phyloP scores from a whole-genome alignment of 2,797 vertebrate species.

The Neosilurus hyrtlii region DNA sequence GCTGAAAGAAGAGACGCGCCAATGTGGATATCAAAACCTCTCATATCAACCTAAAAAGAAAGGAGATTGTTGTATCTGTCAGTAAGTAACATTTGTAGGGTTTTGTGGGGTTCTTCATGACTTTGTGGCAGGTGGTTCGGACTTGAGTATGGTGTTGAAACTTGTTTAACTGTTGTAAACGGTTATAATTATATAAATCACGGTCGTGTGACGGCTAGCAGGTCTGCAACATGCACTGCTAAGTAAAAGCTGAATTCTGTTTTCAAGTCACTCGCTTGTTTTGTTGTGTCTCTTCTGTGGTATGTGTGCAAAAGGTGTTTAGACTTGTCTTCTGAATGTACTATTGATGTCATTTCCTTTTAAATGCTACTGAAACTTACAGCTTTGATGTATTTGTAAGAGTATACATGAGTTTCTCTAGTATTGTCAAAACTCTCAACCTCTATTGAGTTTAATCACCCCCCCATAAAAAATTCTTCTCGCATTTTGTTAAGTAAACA shows the following conservation, averaged over 20 bases:
- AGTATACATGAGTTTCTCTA: not conserved
- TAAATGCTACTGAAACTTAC: not conserved
- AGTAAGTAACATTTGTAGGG: not conserved
- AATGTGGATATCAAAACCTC: constrained; percentile 11
- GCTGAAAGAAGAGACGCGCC: not conserved
- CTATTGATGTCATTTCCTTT: constrained; percentile 2
- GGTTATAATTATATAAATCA: not conserved
- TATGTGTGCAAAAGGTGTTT: not conserved
- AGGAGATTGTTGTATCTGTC: not conserved
- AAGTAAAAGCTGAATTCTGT: not conserved
- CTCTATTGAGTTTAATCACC: not conserved
- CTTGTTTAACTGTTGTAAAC: not conserved
- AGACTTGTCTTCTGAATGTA: not conserved
- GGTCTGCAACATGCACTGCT: not conserved
- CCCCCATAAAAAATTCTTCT: not conserved
- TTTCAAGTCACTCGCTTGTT: not conserved
- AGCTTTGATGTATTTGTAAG: not conserved
- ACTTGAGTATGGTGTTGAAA: not conserved
- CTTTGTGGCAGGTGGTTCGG: not conserved
- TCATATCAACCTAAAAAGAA: not conserved
- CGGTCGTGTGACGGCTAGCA: not conserved
- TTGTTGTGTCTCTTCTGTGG: not conserved
- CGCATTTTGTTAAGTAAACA: not conserved
- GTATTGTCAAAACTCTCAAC: not conserved
- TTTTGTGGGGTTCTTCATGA: not conserved